Conservation (phyloP, 2,888 invertebrate species). For the Meliscaeva auricollis region DNA sequence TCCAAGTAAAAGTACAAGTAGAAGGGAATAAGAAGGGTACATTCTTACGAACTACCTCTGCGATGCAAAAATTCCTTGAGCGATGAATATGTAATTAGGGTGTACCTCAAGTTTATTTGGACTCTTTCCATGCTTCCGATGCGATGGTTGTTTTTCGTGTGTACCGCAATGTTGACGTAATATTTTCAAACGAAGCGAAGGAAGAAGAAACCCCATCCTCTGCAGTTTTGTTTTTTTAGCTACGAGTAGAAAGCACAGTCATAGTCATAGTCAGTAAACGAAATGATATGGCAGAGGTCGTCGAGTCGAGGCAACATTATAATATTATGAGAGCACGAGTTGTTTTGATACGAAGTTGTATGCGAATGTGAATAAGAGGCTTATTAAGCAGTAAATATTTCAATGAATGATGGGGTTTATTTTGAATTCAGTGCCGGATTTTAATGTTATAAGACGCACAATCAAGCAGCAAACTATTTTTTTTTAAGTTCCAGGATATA, state of each 20-base stretch:
- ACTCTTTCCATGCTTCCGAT: background rate
- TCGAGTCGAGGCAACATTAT: slow-evolving; percentile 21
- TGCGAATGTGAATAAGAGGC: slow-evolving; percentile 6
- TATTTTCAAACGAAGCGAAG: background rate
- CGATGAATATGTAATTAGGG: slow-evolving; percentile 58
- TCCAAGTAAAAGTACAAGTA: background rate
- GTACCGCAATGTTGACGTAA: slow-evolving; percentile 63
- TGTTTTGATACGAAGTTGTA: slow-evolving; percentile 48
- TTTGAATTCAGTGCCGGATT: background rate
- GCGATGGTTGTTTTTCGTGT: slow-evolving; percentile 22
- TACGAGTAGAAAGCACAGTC: no score
- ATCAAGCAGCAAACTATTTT: background rate
- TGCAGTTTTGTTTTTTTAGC: background rate
- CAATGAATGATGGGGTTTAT: background rate
- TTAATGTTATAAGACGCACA: background rate
- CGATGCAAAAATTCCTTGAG: slow-evolving; percentile 34
- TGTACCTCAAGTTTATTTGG: slow-evolving; percentile 47
- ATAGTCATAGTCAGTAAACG: background rate
- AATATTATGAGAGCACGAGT: slow-evolving; percentile 9
- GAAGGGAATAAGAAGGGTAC: slow-evolving; percentile 9
- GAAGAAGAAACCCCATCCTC: background rate
- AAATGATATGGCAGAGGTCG: slow-evolving; percentile 19
- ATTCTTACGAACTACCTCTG: background rate
- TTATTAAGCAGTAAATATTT: slow-evolving; percentile 9
- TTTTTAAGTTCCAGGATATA: background rate